Base-by-base conservation (phyloP, 2,113 vertebrate species). In the Lasiurus borealis region DNA sequence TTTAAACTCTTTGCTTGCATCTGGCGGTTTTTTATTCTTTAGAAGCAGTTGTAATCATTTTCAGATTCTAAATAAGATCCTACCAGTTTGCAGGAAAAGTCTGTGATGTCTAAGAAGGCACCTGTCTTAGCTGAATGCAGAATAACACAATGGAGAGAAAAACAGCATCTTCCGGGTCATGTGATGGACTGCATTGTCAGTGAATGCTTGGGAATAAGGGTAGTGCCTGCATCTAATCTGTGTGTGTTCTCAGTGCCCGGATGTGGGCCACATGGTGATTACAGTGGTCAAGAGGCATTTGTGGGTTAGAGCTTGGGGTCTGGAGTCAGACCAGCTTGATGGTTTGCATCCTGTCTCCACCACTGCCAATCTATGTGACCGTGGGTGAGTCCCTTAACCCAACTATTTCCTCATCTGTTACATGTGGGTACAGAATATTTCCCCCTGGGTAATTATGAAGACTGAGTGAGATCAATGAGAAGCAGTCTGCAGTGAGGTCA, bases 71-170 rank as follows among this genome's bases (percentile, higher is more conserved):
- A 80, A 82, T 44, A 12, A 48, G 64, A 57, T 25, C 34, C 57
- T 72, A 2, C 14, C 3, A 5, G 57, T 72, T 52, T 77, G 23
- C 19, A 89, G 75, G 77, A 36, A 76, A 89, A 84, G 52, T 71
- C 46, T 92, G n/a, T 90, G 44, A 48, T 71, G 90, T 76, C 44
- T 93, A 72, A 50, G 57, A 86, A 81, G 64, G 23, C 50, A 25
- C 34, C 40, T 95, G 18, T 84, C 36, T 96, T 82, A 27, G n/a
- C n/a, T 93, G 90, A 83, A 80, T 29, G 71, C 64, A 54, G 57
- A 73, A 48, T 31, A 34, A 84, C 18, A 12, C 34, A 21, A 5
- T 50, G 31, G 44, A 83, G 73, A 9, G 57, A 36, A 69, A 91
- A 88, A 69, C 66, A 54, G 40, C 12, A 31, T 52, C 16, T 85